Conservation (phyloP, 2,113 vertebrate species). For the Peromyscus californicus region DNA sequence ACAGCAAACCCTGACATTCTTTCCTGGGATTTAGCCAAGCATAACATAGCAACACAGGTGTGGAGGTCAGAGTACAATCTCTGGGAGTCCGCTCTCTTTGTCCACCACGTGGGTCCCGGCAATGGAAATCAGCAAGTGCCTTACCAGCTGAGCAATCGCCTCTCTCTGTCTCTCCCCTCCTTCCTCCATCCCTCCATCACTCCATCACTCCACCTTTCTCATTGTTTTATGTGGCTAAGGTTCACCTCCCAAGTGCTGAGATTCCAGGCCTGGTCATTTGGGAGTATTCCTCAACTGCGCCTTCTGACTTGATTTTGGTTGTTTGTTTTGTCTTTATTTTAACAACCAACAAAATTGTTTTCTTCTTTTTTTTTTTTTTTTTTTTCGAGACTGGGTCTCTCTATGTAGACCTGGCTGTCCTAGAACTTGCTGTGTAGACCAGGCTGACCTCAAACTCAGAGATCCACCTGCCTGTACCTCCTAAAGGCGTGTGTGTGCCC, state of each 20-base stretch:
- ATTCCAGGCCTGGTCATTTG: not conserved
- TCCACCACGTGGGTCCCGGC: not conserved
- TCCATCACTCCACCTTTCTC: not conserved
- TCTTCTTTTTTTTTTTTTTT: not conserved
- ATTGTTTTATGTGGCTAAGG: not conserved
- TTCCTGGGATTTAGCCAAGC: not conserved
- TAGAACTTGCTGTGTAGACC: not conserved
- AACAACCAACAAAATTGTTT: not conserved
- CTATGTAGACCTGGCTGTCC: not conserved
- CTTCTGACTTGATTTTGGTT: not conserved
- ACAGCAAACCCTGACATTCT: not conserved
- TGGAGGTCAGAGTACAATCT: not conserved
- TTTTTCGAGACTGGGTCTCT: not conserved
- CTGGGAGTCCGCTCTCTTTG: not conserved
- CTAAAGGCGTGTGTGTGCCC: not conserved
- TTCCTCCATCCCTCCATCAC: fast-evolving
- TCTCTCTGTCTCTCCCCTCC: not conserved
- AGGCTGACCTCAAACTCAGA: not conserved
- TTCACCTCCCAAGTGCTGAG: not conserved
- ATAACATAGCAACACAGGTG: not conserved
- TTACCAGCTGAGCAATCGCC: too few relatives aligned
- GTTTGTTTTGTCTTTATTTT: not conserved
- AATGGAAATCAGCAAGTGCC: not conserved
- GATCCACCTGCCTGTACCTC: not conserved
- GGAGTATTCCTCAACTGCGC: not conserved